Evolutionary conservation across 2,888 invertebrate genomes (phyloP).

Genomic region (Euzophera pinguis): DNA sequence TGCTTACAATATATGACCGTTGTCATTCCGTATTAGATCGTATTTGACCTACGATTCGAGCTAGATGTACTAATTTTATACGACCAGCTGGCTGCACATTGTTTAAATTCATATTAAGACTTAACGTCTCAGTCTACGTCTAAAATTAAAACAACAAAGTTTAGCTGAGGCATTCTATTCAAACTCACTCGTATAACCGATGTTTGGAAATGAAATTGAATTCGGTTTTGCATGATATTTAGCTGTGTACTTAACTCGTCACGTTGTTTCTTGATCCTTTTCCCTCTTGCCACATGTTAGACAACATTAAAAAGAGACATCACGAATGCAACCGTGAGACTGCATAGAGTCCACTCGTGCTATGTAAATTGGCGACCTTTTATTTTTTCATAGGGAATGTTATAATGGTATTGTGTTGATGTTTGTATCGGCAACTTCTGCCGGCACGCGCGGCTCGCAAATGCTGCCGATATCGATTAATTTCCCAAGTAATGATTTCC

Average conservation of each 20-base stretch:
- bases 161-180: conserved; percentile 27
- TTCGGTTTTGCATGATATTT: conserved; percentile 65
- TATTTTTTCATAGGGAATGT: conserved; percentile 57
- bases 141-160: conserved; percentile 25
- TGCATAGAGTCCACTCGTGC: conserved; percentile 47
- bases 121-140: conserved; percentile 15
- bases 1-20: conserved; percentile 27
- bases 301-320: conserved; percentile 47
- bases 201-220: conserved; percentile 64
- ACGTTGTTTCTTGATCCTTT: conserved; percentile 44
- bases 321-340: conserved; percentile 37
- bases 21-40: conserved; percentile 29
- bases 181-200: conserved; percentile 58
- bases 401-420: conserved; percentile 54
- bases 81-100: not conserved
- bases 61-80: conserved; percentile 9
- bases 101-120: not conserved
- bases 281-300: conserved; percentile 32
- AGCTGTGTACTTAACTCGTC: conserved; percentile 44
- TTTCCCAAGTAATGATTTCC: conserved; percentile 49
- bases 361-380: conserved; percentile 66
- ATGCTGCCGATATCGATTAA: conserved; percentile 48
- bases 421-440: conserved; percentile 48
- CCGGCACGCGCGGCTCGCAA: conserved; percentile 45
- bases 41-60: conserved; percentile 21